phyloP scores from a whole-genome alignment of 2,113 vertebrate species.

The Atlantisia rogersi region DNA sequence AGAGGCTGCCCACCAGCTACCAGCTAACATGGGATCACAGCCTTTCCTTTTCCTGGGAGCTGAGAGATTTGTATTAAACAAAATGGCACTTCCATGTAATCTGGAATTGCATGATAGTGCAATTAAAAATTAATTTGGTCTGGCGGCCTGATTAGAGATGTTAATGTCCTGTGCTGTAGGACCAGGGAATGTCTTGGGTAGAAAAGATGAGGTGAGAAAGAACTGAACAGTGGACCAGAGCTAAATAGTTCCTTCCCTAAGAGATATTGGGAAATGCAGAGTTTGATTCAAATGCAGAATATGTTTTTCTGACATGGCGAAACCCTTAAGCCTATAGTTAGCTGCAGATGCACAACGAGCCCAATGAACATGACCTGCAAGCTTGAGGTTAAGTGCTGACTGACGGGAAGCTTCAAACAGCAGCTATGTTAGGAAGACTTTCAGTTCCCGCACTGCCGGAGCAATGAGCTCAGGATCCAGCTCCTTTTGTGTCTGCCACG shows the following conservation, averaged over 20 bases:
- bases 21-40: background rate
- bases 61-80: background rate
- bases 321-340: background rate
- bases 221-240: background rate
- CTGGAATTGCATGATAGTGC: background rate
- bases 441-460: background rate
- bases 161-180: background rate
- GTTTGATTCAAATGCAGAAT: background rate
- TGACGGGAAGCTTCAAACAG: background rate
- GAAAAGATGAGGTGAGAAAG: background rate
- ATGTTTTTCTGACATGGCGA: background rate
- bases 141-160: background rate
- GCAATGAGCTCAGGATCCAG: background rate
- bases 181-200: background rate
- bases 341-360: background rate
- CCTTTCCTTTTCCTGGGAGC: background rate
- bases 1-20: background rate
- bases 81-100: background rate
- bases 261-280: background rate
- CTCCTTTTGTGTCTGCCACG: background rate
- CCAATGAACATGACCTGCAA: background rate
- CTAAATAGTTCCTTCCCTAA: background rate
- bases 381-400: background rate
- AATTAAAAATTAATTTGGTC: constrained; percentile 11
- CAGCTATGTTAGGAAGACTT: background rate